Percentiles rank a stretch among this genome's conserved stretches.
phyloP scores from a whole-genome alignment of 1,140 invertebrate species.

The Subanguina moxae region DNA sequence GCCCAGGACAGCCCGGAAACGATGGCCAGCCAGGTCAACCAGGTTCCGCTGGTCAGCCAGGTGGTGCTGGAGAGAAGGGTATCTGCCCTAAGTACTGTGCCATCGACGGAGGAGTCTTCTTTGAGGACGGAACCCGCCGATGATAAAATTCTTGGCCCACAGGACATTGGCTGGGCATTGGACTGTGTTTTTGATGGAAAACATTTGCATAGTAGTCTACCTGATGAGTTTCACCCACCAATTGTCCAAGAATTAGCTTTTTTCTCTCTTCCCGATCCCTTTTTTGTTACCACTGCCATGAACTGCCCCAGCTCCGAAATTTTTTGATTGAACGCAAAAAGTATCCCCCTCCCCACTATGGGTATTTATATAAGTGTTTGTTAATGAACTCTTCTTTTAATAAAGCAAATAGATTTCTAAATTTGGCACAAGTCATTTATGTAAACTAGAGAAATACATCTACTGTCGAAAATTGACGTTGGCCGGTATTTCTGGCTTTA shows the following conservation, averaged over 20 bases:
- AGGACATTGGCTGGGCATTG: background rate
- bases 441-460: too few species aligned
- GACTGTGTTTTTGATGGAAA: background rate
- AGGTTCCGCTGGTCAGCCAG: slow-evolving; percentile 31
- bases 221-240: background rate
- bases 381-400: background rate
- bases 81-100: slow-evolving; percentile 58
- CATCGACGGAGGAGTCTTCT: slow-evolving; percentile 57
- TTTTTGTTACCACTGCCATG: slow-evolving; percentile 3
- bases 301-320: background rate
- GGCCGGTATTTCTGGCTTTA: too few species aligned
- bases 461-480: too few species aligned
- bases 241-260: background rate
- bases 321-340: background rate
- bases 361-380: slow-evolving; percentile 7
- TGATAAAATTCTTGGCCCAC: slow-evolving; percentile 21
- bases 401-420: too few species aligned
- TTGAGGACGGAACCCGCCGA: slow-evolving; percentile 55
- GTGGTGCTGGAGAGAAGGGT: slow-evolving; percentile 50
- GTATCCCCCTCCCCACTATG: background rate
- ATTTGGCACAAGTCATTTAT: too few species aligned
- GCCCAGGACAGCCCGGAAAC: slow-evolving; percentile 41
- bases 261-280: background rate
- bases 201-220: background rate
- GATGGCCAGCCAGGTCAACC: slow-evolving; percentile 44